Evolutionary conservation across 1,140 invertebrate genomes (phyloP), one percentile per base, ranked within the genome.

Genomic region (Drosophila grimshawi): DNA sequence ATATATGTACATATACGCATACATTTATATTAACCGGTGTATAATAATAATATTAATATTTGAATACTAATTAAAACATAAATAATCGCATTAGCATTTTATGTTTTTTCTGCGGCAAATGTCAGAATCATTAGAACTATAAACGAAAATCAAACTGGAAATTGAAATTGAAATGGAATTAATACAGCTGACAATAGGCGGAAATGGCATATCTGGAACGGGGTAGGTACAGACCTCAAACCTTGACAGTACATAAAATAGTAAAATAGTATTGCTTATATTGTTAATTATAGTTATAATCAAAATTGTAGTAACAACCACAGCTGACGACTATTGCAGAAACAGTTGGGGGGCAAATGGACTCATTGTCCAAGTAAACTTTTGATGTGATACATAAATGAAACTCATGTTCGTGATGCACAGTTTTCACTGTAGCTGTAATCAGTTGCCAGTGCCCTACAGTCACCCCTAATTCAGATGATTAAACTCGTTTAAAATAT

Each of bases 81-180:
- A 19, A 19, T 52, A 39, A 62, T 68, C 30, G 45, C 49, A 70
- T 70, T 63, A 39, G 49, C 35, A 57, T 66, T 37, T n/a, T 46
- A 7, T 55, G 45, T 35, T 43, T 11, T 37, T 19, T 48, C 27
- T 33, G 43, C 27, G 41, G 37, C 8, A 29, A 11, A 27, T 56
- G 61, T 56, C 63, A 62, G 46, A 59, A 72, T 45, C 69, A 5
- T 19, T 19, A 52, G 46, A 73, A 59, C 55, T 53, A 41, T 35
- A 29, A 49, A 60, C 45, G 46, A 63, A 66, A 57, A 41, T 30
- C n/a, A 59, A 73, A 73, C 32, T 73, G 41, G 27, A 52, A 60
- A 45, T 45, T 5, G 0, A 35, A 61, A 35, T 53, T 8, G n/a
- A 19, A 61, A 35, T 53, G 4, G n/a, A 19, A 48, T 61, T 37